phyloP scores from a whole-genome alignment of 2,113 vertebrate genomes.

The Gallinago jamesoni region DNA sequence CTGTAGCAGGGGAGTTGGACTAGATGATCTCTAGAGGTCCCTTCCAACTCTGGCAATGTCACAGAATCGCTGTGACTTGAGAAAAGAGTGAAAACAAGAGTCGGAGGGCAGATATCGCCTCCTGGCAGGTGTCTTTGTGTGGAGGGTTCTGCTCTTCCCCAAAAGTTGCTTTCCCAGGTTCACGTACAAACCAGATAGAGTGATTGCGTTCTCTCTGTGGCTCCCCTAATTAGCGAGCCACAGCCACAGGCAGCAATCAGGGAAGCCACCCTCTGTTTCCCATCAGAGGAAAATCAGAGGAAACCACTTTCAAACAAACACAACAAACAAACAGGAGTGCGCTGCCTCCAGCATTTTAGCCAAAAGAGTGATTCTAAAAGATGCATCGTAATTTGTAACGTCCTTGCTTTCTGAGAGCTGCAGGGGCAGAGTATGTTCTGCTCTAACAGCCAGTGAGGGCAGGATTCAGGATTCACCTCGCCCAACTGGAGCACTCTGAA shows the following conservation, averaged over 20 bases:
- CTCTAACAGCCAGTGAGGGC: not conserved
- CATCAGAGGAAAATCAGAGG: not conserved
- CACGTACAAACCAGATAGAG: fast-evolving
- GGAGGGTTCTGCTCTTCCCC: not conserved
- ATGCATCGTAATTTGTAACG: fast-evolving
- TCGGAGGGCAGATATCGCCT: not conserved
- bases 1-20: too few relatives aligned
- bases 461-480: not conserved
- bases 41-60: too few relatives aligned
- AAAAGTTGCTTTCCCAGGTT: not conserved
- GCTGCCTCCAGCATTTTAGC: not conserved
- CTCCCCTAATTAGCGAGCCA: fast-evolving
- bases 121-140: not conserved
- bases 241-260: not conserved
- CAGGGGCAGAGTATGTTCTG: fast-evolving
- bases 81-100: not conserved
- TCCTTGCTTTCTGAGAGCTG: fast-evolving
- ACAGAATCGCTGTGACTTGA: not conserved
- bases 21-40: too few relatives aligned
- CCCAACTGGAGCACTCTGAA: not conserved
- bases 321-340: fast-evolving
- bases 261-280: not conserved
- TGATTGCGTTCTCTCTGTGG: fast-evolving
- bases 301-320: not conserved
- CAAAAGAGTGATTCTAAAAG: not conserved